Evolutionary conservation across 2,888 invertebrate species (phyloP).

Genomic region (Diploptera punctata): DNA sequence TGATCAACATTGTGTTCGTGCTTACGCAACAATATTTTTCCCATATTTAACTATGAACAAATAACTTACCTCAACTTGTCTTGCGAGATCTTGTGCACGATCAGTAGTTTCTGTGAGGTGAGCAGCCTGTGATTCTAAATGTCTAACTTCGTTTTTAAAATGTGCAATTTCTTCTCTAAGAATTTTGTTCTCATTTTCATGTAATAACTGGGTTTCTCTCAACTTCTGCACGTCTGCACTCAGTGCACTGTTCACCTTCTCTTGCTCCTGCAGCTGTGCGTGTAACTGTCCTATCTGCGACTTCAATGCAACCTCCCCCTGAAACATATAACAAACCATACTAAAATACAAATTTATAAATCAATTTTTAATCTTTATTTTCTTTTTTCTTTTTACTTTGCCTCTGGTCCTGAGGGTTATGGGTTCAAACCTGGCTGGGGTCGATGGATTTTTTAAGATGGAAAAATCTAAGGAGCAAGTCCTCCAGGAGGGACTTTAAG

Average conservation of each 20-base stretch:
- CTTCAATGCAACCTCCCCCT: constrained; percentile 53
- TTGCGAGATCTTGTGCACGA: constrained; percentile 60
- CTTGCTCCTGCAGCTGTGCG: constrained; percentile 53
- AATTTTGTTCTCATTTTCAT: constrained; percentile 45
- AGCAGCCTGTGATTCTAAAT: constrained; percentile 49
- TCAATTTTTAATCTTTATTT: too few species aligned
- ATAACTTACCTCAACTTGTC: constrained; percentile 59
- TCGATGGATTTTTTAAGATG: too few species aligned
- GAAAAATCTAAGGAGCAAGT: too few species aligned
- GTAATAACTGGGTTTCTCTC: constrained; percentile 48
- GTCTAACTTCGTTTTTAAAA: constrained; percentile 48
- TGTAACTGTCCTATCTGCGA: constrained; percentile 50
- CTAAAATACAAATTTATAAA: too few species aligned
- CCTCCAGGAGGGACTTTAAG: too few species aligned
- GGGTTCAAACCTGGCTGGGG: too few species aligned
- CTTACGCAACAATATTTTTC: too few species aligned
- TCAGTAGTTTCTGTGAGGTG: constrained; percentile 60
- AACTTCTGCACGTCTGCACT: constrained; percentile 58
- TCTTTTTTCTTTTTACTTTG: too few species aligned
- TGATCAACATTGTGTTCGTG: too few species aligned
- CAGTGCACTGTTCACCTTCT: constrained; percentile 51
- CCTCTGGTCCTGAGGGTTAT: too few species aligned
- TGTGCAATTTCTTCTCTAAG: constrained; percentile 54
- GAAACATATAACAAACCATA: constrained; percentile 40
- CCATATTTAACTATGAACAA: too few species aligned